Conservation (phyloP, 92 coral and sea anemone genomes). For the Pocillopora meandrina region DNA sequence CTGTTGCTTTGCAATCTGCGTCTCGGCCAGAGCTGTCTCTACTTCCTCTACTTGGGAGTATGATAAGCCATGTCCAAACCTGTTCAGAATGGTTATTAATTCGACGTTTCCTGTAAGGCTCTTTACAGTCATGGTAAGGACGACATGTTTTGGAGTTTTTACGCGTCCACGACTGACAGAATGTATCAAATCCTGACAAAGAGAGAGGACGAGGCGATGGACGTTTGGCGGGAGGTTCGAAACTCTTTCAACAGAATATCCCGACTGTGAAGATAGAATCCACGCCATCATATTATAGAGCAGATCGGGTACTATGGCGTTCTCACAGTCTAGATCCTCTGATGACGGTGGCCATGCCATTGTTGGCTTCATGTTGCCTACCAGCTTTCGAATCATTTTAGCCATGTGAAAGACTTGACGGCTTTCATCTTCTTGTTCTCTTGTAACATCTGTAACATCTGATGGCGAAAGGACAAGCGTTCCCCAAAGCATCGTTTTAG, state of each 20-base stretch:
- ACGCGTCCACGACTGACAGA: constrained; percentile 57
- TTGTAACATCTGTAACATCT: not conserved
- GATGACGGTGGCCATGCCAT: constrained; percentile 67
- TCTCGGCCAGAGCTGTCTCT: constrained; percentile 74
- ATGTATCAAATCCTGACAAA: constrained; percentile 68
- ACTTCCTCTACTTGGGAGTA: constrained; percentile 61
- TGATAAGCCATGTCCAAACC: constrained; percentile 67
- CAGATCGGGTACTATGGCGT: constrained; percentile 58
- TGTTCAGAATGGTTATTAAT: constrained; percentile 54
- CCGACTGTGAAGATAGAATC: constrained; percentile 46
- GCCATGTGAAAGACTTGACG: constrained; percentile 63
- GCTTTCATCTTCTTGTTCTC: constrained; percentile 36
- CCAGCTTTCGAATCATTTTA: constrained; percentile 46
- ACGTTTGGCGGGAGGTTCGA: constrained; percentile 43
- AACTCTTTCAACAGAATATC: constrained; percentile 45
- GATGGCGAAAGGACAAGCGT: constrained; percentile 50
- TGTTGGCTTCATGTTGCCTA: constrained; percentile 51
- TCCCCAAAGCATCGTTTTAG: constrained; percentile 48
- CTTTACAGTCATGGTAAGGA: constrained; percentile 68
- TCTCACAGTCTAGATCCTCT: constrained; percentile 56
- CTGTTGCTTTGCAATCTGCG: constrained; percentile 43
- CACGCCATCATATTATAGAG: constrained; percentile 69
- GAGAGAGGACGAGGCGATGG: constrained; percentile 54
- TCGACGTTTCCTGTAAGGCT: constrained; percentile 69
- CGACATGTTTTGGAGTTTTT: constrained; percentile 66